These are phyloP conservation scores for Coccyzus lansbergi DNA, from an alignment of 2,797 vertebrate genomes.

Conservation along the genomic window DNA sequence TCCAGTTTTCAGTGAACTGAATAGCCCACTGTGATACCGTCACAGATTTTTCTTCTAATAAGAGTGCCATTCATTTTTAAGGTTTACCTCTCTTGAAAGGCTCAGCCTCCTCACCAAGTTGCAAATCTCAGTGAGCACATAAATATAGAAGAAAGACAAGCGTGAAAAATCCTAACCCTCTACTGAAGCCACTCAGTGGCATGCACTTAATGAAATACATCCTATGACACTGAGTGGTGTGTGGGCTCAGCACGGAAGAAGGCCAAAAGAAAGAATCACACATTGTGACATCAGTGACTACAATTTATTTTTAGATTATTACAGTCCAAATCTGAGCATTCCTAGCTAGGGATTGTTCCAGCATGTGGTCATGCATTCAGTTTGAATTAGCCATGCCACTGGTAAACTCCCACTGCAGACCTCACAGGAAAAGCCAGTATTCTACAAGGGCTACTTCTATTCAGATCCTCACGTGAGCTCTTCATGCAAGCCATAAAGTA, in stretches of 20 bases:
- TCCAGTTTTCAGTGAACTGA: not conserved
- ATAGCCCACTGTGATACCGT: not conserved
- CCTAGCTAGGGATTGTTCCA: not conserved
- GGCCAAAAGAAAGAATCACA: not conserved
- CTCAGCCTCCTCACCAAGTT: conserved; percentile 19
- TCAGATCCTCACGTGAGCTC: not conserved
- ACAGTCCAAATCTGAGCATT: conserved; percentile 43
- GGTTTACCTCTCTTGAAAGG: conserved; percentile 20
- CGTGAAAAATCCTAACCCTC: not conserved
- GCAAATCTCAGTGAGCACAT: not conserved
- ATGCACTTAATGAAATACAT: not conserved
- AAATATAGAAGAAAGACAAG: conserved; percentile 36
- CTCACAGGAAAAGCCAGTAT: not conserved
- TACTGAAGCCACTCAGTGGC: not conserved
- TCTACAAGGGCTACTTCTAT: not conserved
- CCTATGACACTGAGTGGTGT: conserved; percentile 13
- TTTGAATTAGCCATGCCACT: not conserved
- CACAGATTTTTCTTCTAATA: conserved; percentile 1
- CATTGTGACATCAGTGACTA: conserved; percentile 39
- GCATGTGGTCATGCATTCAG: not conserved
- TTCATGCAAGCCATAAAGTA: not conserved
- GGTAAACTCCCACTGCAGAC: not conserved
- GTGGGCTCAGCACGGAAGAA: conserved; percentile 22
- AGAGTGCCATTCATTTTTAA: conserved; percentile 17
- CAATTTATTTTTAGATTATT: conserved; percentile 54